Conservation (phyloP, 2,113 vertebrate genomes). For the Mus musculus region GRCm39 chr12:72310001-72310500, state of each 20-base stretch:
- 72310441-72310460: slow-evolving; percentile 38
- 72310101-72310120: slow-evolving; percentile 75
- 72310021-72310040: slow-evolving; percentile 71
- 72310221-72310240: background rate
- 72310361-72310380: slow-evolving; percentile 13
- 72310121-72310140: slow-evolving; percentile 72
- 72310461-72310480: background rate
- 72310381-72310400: background rate
- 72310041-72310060: slow-evolving; percentile 73
- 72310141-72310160: slow-evolving; percentile 76
- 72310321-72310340: slow-evolving; percentile 20
- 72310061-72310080: slow-evolving; percentile 78
- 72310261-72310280: background rate
- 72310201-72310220: slow-evolving; percentile 56
- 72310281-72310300: background rate
- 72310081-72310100: slow-evolving; percentile 69
- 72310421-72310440: background rate
- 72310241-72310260: slow-evolving; percentile 5
- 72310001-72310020: slow-evolving; percentile 70
- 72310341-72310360: slow-evolving; percentile 4
- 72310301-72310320: background rate
- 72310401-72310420: slow-evolving; percentile 28
- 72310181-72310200: slow-evolving; percentile 14
- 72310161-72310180: slow-evolving; percentile 51
- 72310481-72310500: background rate